A percentile compares a stretch with the other conserved stretches of the same genome.
phyloP scores from a whole-genome alignment of 2,797 vertebrate species.

The Chaetophractus vellerosus region DNA sequence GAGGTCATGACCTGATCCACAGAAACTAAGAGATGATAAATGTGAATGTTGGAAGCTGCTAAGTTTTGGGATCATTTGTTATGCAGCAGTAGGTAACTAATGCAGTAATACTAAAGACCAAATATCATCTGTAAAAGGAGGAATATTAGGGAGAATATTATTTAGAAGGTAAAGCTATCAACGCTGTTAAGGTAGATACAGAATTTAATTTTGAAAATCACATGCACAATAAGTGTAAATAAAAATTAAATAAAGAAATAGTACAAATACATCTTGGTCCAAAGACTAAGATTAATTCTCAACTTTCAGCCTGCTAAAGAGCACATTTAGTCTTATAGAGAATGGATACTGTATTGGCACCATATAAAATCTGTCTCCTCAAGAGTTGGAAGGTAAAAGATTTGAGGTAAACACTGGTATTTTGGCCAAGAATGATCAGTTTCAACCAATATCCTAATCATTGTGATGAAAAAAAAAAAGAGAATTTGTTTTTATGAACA shows the following conservation, averaged over 20 bases:
- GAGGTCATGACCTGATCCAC: neutral
- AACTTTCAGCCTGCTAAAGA: neutral
- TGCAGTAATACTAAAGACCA: neutral
- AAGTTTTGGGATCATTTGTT: constrained; percentile 11
- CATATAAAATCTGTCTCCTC: neutral
- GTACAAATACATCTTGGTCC: neutral
- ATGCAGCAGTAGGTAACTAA: neutral
- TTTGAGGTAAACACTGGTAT: constrained; percentile 10
- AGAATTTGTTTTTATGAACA: neutral
- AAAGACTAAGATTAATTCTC: constrained; percentile 16
- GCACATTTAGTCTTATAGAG: neutral
- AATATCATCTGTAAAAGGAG: neutral
- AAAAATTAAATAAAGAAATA: neutral
- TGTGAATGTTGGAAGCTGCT: neutral
- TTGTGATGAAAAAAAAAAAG: constrained; percentile 14
- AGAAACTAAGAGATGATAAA: neutral
- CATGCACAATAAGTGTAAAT: constrained; percentile 23
- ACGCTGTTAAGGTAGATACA: neutral
- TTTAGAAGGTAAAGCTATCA: constrained; percentile 10
- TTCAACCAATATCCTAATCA: constrained; percentile 10
- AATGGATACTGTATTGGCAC: neutral
- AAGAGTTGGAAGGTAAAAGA: neutral
- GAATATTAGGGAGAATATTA: neutral
- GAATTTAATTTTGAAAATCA: constrained; percentile 58
- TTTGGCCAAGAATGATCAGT: neutral